Evolutionary conservation across 2,888 invertebrate genomes (phyloP).

Genomic region (Lamellibrachia satsuma): DNA sequence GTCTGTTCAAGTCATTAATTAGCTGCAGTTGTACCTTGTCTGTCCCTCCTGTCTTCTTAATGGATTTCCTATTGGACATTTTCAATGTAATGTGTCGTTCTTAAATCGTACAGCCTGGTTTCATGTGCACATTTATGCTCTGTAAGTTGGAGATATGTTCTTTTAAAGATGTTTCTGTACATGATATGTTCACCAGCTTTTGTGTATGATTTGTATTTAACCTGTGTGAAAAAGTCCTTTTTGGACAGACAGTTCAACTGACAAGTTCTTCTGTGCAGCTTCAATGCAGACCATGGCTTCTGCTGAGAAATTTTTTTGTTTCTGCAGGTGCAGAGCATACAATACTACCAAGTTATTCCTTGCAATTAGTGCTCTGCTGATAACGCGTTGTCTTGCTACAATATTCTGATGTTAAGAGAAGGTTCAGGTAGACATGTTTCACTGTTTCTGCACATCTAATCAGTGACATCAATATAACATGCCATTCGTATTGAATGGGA

Average conservation of each 20-base stretch:
- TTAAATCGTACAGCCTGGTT: neutral
- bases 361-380: too few relatives aligned
- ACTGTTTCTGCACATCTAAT: neutral
- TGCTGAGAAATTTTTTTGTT: too few relatives aligned
- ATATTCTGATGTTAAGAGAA: neutral
- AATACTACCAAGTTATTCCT: too few relatives aligned
- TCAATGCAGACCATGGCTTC: too few relatives aligned
- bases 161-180: neutral
- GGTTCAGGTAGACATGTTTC: neutral
- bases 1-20: neutral
- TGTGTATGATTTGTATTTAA: neutral
- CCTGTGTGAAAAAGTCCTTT: neutral
- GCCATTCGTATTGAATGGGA: neutral
- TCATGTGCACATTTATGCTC: neutral
- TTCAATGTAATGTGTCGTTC: neutral
- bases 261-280: too few relatives aligned
- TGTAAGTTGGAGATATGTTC: neutral
- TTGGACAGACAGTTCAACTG: neutral
- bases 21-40: neutral
- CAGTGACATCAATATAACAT: neutral
- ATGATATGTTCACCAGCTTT: neutral
- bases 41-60: neutral
- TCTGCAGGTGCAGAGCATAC: too few relatives aligned
- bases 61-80: neutral
- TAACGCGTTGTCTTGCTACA: neutral